Base-by-base conservation (phyloP, 1,140 invertebrate genomes). In the Drosophila tropicalis region DNA sequence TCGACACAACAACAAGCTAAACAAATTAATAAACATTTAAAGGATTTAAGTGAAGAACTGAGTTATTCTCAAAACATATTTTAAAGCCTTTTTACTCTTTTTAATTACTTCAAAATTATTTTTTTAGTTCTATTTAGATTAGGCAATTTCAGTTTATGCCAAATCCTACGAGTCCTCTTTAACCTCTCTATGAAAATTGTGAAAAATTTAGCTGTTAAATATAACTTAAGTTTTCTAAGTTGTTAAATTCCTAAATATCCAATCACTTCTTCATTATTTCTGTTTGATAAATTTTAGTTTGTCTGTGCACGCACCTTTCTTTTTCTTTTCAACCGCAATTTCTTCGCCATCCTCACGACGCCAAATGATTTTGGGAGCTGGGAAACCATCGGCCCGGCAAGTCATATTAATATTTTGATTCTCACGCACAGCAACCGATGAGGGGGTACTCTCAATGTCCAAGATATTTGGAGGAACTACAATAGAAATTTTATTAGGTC, bases 331-430 rank as follows among this genome's bases (percentile, higher is more conserved):
- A 3, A 97, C 94, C 12, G 94, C 94, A 83, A 98, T 97, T 47
- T 95, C 94, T 92, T 97, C 95, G 10, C 96, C 96, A 91, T 98
- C 97, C 90, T 98, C 97, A 36, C 97, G 93, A 74, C 96, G 94
- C 97, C 97, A 98, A 93, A 96, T 97, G 54, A 98, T 95, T 92
- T 96, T 97, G 2, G 97, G 97, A 3, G 94, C 93, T 0, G 97
- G 97, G 92, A 97, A 97, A 32, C 97, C 97, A 81, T 97, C 96
- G 1, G 97, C 97, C 79, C 96, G 96, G 91, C 97, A 98, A 1
- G 95, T 96, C 72, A 98, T 94, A 41, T 96, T 98, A 58, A 98
- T 96, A 92, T 98, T 98, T 92, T 97, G 95, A 92, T 97, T 96
- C 92, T 98, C 97, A 15, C 97, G 93, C 13, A 98, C 96, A 7